phyloP scores from a whole-genome alignment of 1,140 invertebrate species.

The Aphelenchoides fujianensis region DNA sequence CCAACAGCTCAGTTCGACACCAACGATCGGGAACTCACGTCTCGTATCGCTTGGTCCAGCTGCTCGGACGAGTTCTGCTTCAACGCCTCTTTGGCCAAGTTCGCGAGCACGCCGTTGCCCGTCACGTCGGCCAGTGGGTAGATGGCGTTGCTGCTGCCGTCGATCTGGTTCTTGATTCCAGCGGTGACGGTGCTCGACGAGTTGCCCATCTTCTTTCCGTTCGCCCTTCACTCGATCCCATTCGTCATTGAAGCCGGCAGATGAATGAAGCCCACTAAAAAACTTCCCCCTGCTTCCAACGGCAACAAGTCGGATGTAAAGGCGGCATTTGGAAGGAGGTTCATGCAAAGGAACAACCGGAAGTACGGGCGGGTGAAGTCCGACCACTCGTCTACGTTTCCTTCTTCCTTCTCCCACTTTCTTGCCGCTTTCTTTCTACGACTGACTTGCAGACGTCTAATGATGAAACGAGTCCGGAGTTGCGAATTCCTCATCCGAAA shows the following conservation, averaged over 20 bases:
- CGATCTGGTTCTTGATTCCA: slow-evolving; percentile 56
- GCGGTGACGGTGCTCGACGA: slow-evolving; percentile 53
- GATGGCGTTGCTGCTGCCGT: slow-evolving; percentile 48
- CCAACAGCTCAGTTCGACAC: background rate
- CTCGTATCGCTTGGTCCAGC: slow-evolving; percentile 81
- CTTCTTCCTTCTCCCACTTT: no score
- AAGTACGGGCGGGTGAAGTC: no score
- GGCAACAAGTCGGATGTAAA: background rate
- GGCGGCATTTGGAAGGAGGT: background rate
- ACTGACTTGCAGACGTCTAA: no score
- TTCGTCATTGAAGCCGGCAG: no score
- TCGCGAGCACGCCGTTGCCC: slow-evolving; percentile 83
- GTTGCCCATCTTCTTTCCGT: slow-evolving; percentile 49
- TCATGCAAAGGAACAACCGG: background rate
- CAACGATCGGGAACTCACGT: slow-evolving; percentile 25
- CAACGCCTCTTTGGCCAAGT: slow-evolving; percentile 84
- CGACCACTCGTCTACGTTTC: no score
- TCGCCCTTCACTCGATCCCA: background rate
- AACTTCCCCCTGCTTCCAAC: background rate
- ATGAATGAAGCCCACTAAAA: background rate
- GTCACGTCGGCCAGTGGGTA: slow-evolving; percentile 53
- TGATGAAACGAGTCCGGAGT: no score
- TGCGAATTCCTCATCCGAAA: no score
- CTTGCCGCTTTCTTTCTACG: no score
- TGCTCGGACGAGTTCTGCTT: slow-evolving; percentile 79